Evolutionary conservation across 2,888 invertebrate species (phyloP).

Genomic region (Petrophora chlorosata): DNA sequence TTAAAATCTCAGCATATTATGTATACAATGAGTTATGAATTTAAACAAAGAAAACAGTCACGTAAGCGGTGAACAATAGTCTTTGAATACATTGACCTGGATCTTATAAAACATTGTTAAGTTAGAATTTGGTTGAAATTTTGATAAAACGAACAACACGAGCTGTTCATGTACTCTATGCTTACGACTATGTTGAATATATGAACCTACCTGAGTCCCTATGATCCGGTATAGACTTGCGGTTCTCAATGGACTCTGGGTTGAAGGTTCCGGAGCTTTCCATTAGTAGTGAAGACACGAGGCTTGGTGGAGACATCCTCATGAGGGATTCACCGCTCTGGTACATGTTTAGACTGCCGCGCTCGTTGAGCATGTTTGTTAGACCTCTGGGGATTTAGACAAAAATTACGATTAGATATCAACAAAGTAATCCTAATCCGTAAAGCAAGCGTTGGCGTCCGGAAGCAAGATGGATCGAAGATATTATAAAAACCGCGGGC

Average conservation of each 20-base stretch:
- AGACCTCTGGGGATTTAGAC: conserved; percentile 55
- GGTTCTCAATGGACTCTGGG: conserved; percentile 65
- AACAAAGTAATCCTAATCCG: not conserved
- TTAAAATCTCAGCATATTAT: too few species aligned
- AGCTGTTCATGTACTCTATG: too few species aligned
- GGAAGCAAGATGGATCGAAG: too few species aligned
- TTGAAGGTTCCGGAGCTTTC: conserved; percentile 76
- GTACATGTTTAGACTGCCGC: conserved; percentile 75
- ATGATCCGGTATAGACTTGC: conserved; percentile 60
- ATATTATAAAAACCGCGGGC: too few species aligned
- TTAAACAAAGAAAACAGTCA: too few species aligned
- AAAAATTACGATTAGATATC: not conserved
- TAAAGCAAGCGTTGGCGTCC: too few species aligned
- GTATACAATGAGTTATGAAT: too few species aligned
- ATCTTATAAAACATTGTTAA: conserved; percentile 24
- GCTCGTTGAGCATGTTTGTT: conserved; percentile 65
- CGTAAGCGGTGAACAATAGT: too few species aligned
- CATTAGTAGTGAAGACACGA: conserved; percentile 83
- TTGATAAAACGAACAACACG: too few species aligned
- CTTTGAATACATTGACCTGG: conserved; percentile 16
- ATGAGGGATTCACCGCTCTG: conserved; percentile 75
- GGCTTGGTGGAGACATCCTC: conserved; percentile 84
- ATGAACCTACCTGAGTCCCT: conserved; percentile 60
- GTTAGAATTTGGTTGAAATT: too few species aligned
- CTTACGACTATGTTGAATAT: too few species aligned